These are phyloP conservation scores for Hypomesus transpacificus DNA, from an alignment of 2,113 vertebrate genomes.

Conservation along the genomic window DNA sequence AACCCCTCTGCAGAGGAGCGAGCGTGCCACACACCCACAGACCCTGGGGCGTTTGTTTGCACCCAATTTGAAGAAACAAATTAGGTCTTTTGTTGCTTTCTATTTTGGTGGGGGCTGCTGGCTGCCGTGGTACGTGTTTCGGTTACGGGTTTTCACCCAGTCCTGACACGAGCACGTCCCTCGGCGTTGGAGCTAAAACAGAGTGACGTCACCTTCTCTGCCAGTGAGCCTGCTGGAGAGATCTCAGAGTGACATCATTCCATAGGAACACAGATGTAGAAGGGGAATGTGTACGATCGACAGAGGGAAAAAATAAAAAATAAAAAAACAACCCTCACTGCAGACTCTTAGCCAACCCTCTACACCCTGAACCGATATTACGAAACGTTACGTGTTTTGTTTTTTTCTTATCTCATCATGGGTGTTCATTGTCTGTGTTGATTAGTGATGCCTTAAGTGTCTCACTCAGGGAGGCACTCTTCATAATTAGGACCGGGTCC, in stretches of 20 bases:
- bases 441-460: not conserved
- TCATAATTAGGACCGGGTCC: constrained; percentile 30
- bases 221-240: constrained; percentile 43
- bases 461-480: constrained; percentile 7
- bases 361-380: no score
- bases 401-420: no score
- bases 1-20: no score
- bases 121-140: no score
- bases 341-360: no score
- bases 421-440: not conserved
- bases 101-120: not conserved
- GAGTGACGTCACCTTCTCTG: constrained; percentile 56
- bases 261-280: constrained; percentile 51
- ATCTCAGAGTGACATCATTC: constrained; percentile 66
- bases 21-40: not conserved
- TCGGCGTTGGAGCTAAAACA: constrained; percentile 39
- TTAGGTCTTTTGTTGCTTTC: no score
- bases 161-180: constrained; percentile 19
- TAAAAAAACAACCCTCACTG: no score
- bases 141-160: no score
- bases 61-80: not conserved
- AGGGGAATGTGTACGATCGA: not conserved
- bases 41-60: constrained; percentile 6
- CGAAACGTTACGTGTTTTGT: no score
- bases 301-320: not conserved